Conservation (phyloP, 1,140 invertebrate genomes). For the Conopomorpha cramerella region DNA sequence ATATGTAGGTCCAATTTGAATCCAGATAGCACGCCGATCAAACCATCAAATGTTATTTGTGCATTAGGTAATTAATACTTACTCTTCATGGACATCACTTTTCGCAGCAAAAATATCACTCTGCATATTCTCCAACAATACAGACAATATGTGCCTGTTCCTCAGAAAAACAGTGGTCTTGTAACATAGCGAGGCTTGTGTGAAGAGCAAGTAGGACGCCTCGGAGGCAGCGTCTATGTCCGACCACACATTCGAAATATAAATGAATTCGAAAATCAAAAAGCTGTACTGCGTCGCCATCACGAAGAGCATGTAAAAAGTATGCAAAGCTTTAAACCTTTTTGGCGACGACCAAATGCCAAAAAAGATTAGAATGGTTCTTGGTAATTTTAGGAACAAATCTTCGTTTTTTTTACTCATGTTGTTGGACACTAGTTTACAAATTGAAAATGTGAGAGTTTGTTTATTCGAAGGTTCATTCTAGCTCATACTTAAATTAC, state of each 20-base stretch:
- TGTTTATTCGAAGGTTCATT: no score
- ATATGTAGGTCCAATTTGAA: background rate
- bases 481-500: no score
- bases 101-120: slow-evolving; percentile 19
- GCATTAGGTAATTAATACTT: slow-evolving; percentile 7
- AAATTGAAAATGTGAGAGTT: no score
- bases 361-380: slow-evolving; percentile 18
- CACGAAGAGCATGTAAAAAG: slow-evolving; percentile 15
- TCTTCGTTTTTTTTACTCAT: slow-evolving; percentile 15
- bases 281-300: slow-evolving; percentile 30
- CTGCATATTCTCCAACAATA: slow-evolving; percentile 21
- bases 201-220: slow-evolving; percentile 33
- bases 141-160: slow-evolving; percentile 18
- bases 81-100: slow-evolving; percentile 24
- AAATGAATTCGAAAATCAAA: slow-evolving; percentile 31
- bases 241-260: slow-evolving; percentile 29
- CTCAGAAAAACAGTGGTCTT: slow-evolving; percentile 28
- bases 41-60: background rate
- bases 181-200: slow-evolving; percentile 35
- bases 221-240: slow-evolving; percentile 35
- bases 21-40: background rate
- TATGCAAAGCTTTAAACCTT: slow-evolving; percentile 11
- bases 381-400: slow-evolving; percentile 21
- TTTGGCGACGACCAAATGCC: slow-evolving; percentile 22
- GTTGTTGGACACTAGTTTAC: no score